phyloP scores from a whole-genome alignment of 2,797 vertebrate genomes.

The Macrochelys suwanniensis region DNA sequence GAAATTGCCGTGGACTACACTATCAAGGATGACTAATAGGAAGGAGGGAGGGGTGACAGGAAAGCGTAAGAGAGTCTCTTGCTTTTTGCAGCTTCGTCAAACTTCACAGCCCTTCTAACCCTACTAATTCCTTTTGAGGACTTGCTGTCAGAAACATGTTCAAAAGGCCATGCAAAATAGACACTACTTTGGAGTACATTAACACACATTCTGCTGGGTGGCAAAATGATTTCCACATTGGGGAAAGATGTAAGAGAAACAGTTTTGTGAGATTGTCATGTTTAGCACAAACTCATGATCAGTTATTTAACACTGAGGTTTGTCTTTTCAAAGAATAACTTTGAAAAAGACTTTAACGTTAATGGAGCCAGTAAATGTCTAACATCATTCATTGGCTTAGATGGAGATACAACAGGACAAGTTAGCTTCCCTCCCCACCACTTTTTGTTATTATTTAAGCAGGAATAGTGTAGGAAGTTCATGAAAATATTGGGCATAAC shows the following conservation, averaged over 20 bases:
- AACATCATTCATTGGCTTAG: neutral
- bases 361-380: neutral
- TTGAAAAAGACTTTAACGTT: neutral
- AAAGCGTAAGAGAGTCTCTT: neutral
- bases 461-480: neutral
- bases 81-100: neutral
- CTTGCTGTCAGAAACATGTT: neutral
- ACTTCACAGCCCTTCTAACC: neutral
- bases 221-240: neutral
- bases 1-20: neutral
- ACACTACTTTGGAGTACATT: neutral
- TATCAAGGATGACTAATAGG: neutral
- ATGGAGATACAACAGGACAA: neutral
- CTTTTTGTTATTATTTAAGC: neutral
- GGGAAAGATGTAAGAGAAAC: neutral
- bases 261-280: neutral
- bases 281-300: neutral
- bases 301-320: neutral
- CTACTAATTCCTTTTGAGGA: neutral
- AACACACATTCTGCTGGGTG: neutral
- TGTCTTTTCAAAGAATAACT: neutral
- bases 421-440: neutral
- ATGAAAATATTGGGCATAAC: neutral
- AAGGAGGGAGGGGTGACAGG: neutral
- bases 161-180: neutral